Evolutionary conservation across 1,140 invertebrate genomes (phyloP), one percentile per base, ranked within the genome.

Genomic region (Melitaea cinxia): DNA sequence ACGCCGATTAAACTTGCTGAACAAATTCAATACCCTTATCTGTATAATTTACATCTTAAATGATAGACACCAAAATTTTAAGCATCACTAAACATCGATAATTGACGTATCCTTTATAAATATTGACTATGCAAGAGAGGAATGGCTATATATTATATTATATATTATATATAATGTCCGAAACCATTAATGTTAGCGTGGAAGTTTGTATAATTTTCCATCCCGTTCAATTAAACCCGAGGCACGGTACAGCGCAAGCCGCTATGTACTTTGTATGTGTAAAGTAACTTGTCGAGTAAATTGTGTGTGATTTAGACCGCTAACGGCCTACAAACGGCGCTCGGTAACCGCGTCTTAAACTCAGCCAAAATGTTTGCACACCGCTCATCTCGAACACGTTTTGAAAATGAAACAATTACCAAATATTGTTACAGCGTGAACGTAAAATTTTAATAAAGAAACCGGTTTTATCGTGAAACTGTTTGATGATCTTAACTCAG

Each of bases 21-120:
- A 47, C 42, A 47, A 21, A 47, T 47, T 17, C 37, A 14, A 2
- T 9, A 17, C 15, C 15, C 42, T 6, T 42, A 58, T 47, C 10
- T 50, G 26, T 33, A 50, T 49, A 50, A 37, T 35, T 73, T 76
- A 76, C 62, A 70, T 69, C 66, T 67, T 68, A 71, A 47, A 28
- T 68, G 63, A 72, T 66, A 68, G 52, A 64, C 15, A 67, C 78
- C 54, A 45, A 1, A 62, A 82, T 82, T 83, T 81, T 74, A 81
- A 77, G 80, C 76, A 78, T 79, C 82, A 77, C 67, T 81, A 77
- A 75, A 71, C 80, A 82, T 70, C 62, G 78, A 74, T 84, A 84
- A 82, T 80, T 81, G 82, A 81, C 73, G 68, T 71, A 71, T 75
- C 78, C 78, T 80, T 65, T 75, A 77, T 77, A 82, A 84, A 84